phyloP scores from a whole-genome alignment of 2,888 invertebrate species.

The Leptura quadrifasciata region DNA sequence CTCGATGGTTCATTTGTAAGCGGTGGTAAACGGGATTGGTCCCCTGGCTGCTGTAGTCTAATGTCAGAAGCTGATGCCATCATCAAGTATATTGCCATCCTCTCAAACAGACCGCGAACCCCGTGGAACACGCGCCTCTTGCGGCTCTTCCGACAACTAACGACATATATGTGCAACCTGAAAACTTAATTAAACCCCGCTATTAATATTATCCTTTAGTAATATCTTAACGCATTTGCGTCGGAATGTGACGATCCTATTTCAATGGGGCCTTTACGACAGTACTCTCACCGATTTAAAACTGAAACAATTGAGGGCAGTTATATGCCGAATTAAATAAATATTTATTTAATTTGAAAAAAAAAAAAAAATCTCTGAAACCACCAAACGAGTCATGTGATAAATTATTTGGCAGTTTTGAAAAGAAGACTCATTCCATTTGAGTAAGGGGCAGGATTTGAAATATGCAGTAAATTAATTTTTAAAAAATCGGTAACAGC shows the following conservation, averaged over 20 bases:
- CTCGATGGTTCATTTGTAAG: slow-evolving; percentile 66
- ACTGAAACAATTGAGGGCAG: not conserved
- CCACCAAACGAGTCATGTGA: no score
- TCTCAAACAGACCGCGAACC: slow-evolving; percentile 72
- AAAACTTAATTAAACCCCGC: slow-evolving; percentile 67
- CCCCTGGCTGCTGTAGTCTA: slow-evolving; percentile 73
- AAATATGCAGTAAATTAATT: no score
- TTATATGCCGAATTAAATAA: no score
- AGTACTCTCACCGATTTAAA: not conserved
- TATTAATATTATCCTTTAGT: slow-evolving; percentile 49
- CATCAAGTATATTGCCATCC: slow-evolving; percentile 74
- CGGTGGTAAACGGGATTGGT: slow-evolving; percentile 72
- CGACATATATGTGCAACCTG: slow-evolving; percentile 65
- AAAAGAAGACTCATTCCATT: no score
- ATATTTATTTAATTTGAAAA: no score
- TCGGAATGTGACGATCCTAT: not conserved
- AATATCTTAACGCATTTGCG: slow-evolving; percentile 28
- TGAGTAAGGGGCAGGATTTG: no score
- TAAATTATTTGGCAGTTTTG: no score
- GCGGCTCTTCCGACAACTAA: slow-evolving; percentile 63
- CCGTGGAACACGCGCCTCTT: slow-evolving; percentile 64
- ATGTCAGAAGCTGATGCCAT: slow-evolving; percentile 71
- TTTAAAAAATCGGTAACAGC: no score
- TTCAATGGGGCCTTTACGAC: slow-evolving; percentile 1
- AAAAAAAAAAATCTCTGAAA: no score